These are phyloP conservation scores for Ochropleura plecta DNA, from an alignment of 2,888 invertebrate species.

Conservation along the genomic window DNA sequence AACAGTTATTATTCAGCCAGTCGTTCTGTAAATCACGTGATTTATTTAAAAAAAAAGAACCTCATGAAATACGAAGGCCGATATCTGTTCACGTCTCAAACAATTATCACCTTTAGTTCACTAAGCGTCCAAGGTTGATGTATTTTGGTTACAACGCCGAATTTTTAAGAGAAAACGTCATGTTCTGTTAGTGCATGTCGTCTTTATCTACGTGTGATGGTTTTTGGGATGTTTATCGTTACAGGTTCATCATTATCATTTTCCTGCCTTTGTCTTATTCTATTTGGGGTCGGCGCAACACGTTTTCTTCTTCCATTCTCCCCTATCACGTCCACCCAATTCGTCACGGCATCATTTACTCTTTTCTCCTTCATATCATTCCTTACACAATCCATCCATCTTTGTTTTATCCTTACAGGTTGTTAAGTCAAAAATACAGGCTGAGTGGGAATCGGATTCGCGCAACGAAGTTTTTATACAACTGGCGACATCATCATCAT, in stretches of 20 bases:
- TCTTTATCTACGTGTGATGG: constrained; percentile 1
- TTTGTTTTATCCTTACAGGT: no score
- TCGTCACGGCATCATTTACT: no score
- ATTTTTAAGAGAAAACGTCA: neutral
- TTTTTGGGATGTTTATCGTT: neutral
- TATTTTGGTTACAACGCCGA: constrained; percentile 27
- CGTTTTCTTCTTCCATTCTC: no score
- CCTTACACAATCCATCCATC: no score
- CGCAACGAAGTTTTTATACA: no score
- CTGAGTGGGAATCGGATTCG: no score
- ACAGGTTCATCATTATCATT: neutral
- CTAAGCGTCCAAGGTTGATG: constrained; percentile 33
- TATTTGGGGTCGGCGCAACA: no score
- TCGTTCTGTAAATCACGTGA: constrained; percentile 1
- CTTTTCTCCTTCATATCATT: no score
- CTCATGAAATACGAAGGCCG: constrained; percentile 42
- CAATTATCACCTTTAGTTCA: constrained; percentile 49
- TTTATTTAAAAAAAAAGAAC: neutral
- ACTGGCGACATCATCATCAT: no score
- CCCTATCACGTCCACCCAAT: no score
- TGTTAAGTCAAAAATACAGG: no score
- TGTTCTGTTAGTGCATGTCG: neutral
- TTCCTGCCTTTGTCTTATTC: no score
- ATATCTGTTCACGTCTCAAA: constrained; percentile 32
- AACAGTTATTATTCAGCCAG: neutral